These are phyloP conservation scores for Synodontis membranacea DNA, from an alignment of 2,113 vertebrate species.

Conservation along the genomic window DNA sequence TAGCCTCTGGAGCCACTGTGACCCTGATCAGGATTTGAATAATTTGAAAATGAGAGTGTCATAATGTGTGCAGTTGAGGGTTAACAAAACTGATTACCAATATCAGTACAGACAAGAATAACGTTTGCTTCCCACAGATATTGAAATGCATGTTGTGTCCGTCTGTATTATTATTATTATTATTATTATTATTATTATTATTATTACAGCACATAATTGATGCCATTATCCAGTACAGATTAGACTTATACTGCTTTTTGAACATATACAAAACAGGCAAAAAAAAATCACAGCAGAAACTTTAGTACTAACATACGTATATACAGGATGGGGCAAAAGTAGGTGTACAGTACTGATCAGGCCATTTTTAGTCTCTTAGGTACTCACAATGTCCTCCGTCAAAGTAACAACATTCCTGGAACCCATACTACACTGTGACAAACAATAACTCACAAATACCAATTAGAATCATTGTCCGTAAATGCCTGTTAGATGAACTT, in stretches of 20 bases:
- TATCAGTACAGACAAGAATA: neutral
- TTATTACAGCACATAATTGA: neutral
- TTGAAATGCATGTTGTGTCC: neutral
- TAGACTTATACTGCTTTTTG: neutral
- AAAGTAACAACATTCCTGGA: too few relatives aligned
- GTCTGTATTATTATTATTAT: too few relatives aligned
- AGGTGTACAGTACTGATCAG: too few relatives aligned
- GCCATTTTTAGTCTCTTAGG: too few relatives aligned
- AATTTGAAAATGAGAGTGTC: neutral
- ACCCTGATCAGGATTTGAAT: neutral
- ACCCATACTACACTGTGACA: too few relatives aligned
- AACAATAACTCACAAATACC: too few relatives aligned
- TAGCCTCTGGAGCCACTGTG: neutral
- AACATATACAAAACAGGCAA: neutral
- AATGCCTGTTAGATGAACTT: too few relatives aligned
- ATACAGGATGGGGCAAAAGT: too few relatives aligned
- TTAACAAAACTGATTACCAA: neutral
- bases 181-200: too few relatives aligned
- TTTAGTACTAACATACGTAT: neutral
- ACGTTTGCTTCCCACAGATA: neutral
- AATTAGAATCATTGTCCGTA: too few relatives aligned
- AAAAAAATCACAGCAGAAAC: neutral
- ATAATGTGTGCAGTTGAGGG: neutral
- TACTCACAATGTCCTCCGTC: too few relatives aligned
- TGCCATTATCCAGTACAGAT: neutral